Base-by-base conservation (phyloP, 2,888 invertebrate genomes). In the Holacanthella duospinosa region DNA sequence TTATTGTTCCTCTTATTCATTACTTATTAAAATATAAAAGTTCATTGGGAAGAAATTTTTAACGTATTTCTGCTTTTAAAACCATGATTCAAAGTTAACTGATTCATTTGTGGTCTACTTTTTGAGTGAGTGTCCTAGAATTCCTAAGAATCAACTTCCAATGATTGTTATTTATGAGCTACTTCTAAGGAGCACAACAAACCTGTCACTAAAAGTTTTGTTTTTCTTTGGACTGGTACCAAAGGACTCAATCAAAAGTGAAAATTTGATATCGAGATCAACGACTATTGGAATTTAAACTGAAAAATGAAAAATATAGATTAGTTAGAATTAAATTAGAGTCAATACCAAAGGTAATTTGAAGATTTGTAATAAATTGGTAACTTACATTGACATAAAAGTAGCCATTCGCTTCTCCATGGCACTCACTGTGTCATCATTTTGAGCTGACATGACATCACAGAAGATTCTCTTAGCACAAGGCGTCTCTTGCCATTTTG, bases 371-470 rank as follows among this genome's bases (percentile, higher is more conserved):
- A n/a, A n/a, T n/a, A n/a, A n/a, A n/a, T n/a, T n/a, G n/a, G n/a
- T 59, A 44, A 85, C 87, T 87, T 79, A 89, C 88, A 84, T 81
- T 76, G 83, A 81, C 61, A 88, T 78, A 74, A 87, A 80, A 58
- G 84, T 82, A 74, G 84, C 83, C 85, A 88, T 88, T 76, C 86
- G 86, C 79, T 88, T 88, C 78, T 88, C 88, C 87, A 88, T 88
- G 54, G 85, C 79, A 69, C 84, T 82, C 66, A 85, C 78, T 29
- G 86, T 85, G 75, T 88, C 87, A 1, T 84, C 81, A 59, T 84
- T 79, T 72, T 87, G 86, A 64, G 83, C 80, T 48, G 85, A 79
- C 81, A 89, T 84, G 54, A 86, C 85, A 74, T 86, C 85, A 77
- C 89, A 89, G 78, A 88, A 87, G 68, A 87, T 82, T 73, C 81